A percentile compares a stretch with the other conserved stretches of the same genome.
phyloP scores from a whole-genome alignment of 1,140 invertebrate genomes.

The Ruditapes philippinarum region DNA sequence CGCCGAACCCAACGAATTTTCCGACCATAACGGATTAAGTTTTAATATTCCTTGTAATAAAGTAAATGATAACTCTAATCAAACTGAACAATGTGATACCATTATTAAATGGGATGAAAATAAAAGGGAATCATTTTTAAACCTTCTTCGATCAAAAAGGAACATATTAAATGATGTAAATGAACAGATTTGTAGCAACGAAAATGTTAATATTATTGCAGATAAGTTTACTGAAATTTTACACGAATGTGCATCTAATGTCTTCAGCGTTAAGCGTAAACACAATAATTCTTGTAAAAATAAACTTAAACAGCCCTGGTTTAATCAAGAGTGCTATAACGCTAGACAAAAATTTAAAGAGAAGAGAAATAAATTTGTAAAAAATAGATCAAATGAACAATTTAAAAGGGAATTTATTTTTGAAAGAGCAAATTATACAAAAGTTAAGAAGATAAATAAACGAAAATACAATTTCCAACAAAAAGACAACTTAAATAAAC shows the following conservation, averaged over 20 bases:
- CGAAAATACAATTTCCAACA: neutral
- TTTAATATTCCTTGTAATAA: neutral
- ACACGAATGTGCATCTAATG: neutral
- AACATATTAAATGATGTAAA: neutral
- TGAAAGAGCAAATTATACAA: neutral
- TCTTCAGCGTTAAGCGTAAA: neutral
- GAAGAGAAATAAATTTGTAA: neutral
- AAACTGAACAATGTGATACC: neutral
- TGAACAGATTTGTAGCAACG: neutral
- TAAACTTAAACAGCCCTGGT: neutral
- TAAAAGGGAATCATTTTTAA: too few species aligned
- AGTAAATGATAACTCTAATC: neutral
- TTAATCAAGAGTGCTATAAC: neutral
- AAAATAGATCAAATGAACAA: neutral
- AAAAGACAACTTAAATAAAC: neutral
- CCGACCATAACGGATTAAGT: neutral
- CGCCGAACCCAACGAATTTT: neutral
- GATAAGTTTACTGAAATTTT: neutral
- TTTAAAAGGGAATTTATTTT: neutral
- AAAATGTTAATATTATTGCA: neutral
- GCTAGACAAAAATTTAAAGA: neutral
- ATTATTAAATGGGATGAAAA: neutral
- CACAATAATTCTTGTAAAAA: neutral
- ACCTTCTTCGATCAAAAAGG: neutral
- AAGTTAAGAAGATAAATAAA: neutral